Percentiles rank a stretch among this genome's conserved stretches.
Evolutionary conservation across 2,797 vertebrate genomes (phyloP).

Genomic region (Muscicapa striata): DNA sequence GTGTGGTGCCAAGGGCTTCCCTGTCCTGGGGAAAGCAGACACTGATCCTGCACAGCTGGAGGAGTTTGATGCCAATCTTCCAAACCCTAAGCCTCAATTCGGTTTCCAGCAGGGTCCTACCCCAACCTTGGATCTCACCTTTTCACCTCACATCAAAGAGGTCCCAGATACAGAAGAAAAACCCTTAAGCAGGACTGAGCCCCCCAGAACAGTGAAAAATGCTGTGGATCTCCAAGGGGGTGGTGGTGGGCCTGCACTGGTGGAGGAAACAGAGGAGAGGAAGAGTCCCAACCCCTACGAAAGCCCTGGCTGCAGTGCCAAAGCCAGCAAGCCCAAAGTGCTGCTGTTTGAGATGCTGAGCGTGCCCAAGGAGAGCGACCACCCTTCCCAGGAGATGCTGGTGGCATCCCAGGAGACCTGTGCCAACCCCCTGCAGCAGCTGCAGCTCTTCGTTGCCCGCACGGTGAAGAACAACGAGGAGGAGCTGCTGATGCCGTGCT

Average conservation of each 20-base stretch:
- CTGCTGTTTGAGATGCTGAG: background rate
- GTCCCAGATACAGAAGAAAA: background rate
- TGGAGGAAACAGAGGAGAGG: background rate
- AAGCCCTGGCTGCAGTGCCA: background rate
- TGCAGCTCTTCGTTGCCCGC: conserved; percentile 69
- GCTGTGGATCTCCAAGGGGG: background rate
- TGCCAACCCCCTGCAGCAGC: conserved; percentile 66
- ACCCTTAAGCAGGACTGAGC: background rate
- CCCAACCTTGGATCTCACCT: background rate
- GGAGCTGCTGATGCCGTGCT: conserved; percentile 68
- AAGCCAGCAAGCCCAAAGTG: background rate
- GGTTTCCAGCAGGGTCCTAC: background rate
- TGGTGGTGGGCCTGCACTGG: background rate
- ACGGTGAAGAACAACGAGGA: conserved; percentile 68
- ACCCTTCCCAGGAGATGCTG: background rate
- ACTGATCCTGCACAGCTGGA: background rate
- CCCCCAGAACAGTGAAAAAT: background rate
- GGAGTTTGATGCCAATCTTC: background rate
- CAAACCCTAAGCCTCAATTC: background rate
- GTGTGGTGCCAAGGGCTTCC: rapidly evolving
- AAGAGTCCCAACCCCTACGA: background rate
- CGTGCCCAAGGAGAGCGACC: background rate
- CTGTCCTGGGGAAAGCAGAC: background rate
- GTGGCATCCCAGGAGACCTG: conserved; percentile 43
- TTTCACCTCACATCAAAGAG: background rate